Percentiles rank a stretch among this genome's conserved stretches.
phyloP scores from a whole-genome alignment of 2,888 invertebrate genomes.

The Lithosia quadra region DNA sequence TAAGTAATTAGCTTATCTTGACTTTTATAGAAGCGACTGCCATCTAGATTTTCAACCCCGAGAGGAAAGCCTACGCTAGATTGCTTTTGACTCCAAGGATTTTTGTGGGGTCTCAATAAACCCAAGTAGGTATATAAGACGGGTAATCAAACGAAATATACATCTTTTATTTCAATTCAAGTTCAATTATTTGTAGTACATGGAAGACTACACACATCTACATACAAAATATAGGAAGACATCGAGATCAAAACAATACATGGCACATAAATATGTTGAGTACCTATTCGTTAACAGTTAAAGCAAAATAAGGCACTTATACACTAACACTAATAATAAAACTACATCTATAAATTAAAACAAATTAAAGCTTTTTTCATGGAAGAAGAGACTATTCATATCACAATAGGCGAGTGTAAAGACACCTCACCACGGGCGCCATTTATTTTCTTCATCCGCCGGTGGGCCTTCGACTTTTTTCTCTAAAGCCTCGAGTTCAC shows the following conservation, averaged over 20 bases:
- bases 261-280: slow-evolving; percentile 70
- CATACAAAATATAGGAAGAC: slow-evolving; percentile 70
- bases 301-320: slow-evolving; percentile 49
- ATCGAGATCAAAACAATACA: slow-evolving; percentile 77
- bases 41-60: too few relatives aligned
- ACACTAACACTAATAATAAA: slow-evolving; percentile 38
- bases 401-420: slow-evolving; percentile 69
- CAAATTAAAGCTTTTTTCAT: slow-evolving; percentile 85
- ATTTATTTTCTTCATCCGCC: slow-evolving; percentile 75
- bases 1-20: too few relatives aligned
- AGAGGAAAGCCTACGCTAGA: too few relatives aligned
- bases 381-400: slow-evolving; percentile 84
- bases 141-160: slow-evolving; percentile 12
- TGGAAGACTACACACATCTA: slow-evolving; percentile 43
- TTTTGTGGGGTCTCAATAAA: background rate
- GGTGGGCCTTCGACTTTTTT: slow-evolving; percentile 74
- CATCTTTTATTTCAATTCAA: slow-evolving; percentile 37
- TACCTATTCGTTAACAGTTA: slow-evolving; percentile 41
- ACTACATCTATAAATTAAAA: slow-evolving; percentile 70
- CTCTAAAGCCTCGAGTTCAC: slow-evolving; percentile 75
- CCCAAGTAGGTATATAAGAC: background rate
- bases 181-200: slow-evolving; percentile 33
- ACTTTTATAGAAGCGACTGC: too few relatives aligned
- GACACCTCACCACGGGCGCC: slow-evolving; percentile 79
- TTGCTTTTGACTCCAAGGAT: background rate